Evolutionary conservation across 2,888 invertebrate species (phyloP).

Genomic region (Ophion obscuratus): DNA sequence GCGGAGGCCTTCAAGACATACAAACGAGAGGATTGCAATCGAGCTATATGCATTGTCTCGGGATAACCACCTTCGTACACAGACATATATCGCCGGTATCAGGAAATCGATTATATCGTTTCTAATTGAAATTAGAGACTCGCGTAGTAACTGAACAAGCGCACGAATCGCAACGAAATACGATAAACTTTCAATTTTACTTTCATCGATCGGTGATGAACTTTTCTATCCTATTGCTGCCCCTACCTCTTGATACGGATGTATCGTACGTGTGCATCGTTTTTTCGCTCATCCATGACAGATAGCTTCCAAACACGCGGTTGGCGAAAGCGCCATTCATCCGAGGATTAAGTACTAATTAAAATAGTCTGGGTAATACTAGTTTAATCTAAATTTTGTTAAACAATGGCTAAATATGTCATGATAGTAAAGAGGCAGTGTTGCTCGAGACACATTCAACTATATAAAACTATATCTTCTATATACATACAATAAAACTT

Average conservation of each 20-base stretch:
- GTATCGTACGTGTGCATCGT: background rate
- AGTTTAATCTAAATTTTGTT: no score
- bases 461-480: no score
- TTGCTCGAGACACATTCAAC: no score
- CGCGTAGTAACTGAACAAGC: conserved; percentile 24
- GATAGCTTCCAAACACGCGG: no score
- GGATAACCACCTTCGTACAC: conserved; percentile 10
- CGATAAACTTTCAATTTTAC: conserved; percentile 61
- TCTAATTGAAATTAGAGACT: conserved; percentile 62
- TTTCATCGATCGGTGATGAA: conserved; percentile 44
- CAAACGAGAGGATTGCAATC: conserved; percentile 32
- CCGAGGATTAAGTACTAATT: no score
- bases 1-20: conserved; percentile 14
- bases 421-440: no score
- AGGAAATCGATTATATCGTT: conserved; percentile 49
- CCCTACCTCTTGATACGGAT: background rate
- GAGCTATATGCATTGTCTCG: background rate
- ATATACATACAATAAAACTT: no score
- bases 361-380: no score
- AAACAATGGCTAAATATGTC: no score
- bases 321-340: no score
- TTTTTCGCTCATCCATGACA: background rate
- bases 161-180: conserved; percentile 41
- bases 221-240: conserved; percentile 2
- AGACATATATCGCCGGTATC: background rate